phyloP scores from a whole-genome alignment of 2,113 vertebrate species.

The Isichthys henryi region DNA sequence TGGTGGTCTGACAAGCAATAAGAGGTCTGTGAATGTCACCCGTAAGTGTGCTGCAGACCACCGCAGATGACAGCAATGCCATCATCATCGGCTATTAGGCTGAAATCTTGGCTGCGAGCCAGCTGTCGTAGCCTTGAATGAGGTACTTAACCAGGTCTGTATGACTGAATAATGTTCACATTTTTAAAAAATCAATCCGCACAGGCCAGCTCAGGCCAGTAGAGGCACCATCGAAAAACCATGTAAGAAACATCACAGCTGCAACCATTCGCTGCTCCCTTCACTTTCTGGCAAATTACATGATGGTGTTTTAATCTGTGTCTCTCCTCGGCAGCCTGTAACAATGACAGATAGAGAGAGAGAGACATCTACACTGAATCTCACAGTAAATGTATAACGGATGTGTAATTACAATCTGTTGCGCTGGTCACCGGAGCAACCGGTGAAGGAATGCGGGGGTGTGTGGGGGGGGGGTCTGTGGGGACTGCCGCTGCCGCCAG shows the following conservation, averaged over 20 bases:
- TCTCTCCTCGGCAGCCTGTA: background rate
- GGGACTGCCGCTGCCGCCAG: background rate
- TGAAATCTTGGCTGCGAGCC: background rate
- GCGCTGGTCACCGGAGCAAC: background rate
- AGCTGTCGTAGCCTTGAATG: background rate
- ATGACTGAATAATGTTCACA: background rate
- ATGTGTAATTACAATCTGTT: background rate
- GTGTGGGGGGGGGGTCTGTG: background rate
- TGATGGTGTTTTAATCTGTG: background rate
- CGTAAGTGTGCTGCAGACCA: background rate
- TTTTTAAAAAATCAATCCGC: background rate
- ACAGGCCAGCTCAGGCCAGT: background rate
- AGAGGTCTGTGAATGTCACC: background rate
- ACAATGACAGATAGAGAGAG: background rate
- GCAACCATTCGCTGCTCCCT: background rate
- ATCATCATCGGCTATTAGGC: background rate
- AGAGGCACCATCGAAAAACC: background rate
- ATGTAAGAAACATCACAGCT: background rate
- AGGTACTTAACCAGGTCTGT: background rate
- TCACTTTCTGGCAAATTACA: background rate
- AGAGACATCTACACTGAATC: background rate
- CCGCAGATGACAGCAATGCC: background rate
- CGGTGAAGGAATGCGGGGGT: background rate
- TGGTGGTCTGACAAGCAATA: background rate
- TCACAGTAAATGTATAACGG: background rate